Conservation (phyloP, 2,113 vertebrate species). For the Siphamia tubifer region DNA sequence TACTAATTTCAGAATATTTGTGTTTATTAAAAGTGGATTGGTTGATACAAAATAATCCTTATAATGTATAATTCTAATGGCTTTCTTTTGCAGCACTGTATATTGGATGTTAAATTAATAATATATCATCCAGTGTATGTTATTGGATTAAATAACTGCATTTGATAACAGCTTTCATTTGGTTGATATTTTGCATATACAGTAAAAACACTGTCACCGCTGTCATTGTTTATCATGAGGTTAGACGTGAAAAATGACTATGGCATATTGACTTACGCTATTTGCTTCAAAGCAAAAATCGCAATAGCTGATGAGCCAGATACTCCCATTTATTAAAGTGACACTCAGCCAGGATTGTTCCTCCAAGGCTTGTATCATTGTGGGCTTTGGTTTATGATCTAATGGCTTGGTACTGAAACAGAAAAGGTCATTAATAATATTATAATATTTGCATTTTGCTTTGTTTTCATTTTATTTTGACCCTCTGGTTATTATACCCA, state of each 20-base stretch:
- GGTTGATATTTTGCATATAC: too few relatives aligned
- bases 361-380: constrained; percentile 26
- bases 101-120: too few relatives aligned
- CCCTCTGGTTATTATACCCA: constrained; percentile 40
- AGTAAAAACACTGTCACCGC: neutral
- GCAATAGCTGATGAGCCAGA: constrained; percentile 31
- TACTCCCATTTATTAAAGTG: constrained; percentile 44
- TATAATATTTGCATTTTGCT: constrained; percentile 51
- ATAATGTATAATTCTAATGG: too few relatives aligned
- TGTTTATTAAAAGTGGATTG: too few relatives aligned
- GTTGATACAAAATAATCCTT: too few relatives aligned
- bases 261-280: neutral
- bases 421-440: constrained; percentile 63
- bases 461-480: constrained; percentile 30
- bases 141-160: too few relatives aligned
- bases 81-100: too few relatives aligned
- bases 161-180: neutral
- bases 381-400: constrained; percentile 51
- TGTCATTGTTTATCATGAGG: neutral
- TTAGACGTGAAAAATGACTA: constrained; percentile 7
- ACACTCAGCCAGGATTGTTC: constrained; percentile 28
- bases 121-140: too few relatives aligned
- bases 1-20: too few relatives aligned
- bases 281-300: constrained; percentile 35
- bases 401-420: constrained; percentile 55